A percentile compares a stretch with the other conserved stretches of the same genome.
These are phyloP conservation scores for Aspiorhynchus laticeps DNA, from an alignment of 2,113 vertebrate genomes.

Conservation along the genomic window DNA sequence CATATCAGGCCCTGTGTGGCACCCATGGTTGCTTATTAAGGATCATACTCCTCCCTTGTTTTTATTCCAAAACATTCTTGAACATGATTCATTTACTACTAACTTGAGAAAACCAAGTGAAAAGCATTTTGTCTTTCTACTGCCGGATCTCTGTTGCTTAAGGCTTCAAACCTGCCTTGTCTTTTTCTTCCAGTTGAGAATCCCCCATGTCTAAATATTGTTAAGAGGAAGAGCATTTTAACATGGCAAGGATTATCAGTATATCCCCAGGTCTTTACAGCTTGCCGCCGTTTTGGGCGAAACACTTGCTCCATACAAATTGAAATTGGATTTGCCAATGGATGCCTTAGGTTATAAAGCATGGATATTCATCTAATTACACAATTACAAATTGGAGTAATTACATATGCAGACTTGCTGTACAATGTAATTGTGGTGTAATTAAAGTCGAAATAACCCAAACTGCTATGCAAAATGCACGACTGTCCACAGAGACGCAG, in stretches of 20 bases:
- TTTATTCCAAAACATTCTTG: background rate
- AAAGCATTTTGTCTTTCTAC: conserved; percentile 63
- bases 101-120: conserved; percentile 46
- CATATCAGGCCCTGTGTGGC: background rate
- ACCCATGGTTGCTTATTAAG: background rate
- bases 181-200: conserved; percentile 70
- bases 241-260: conserved; percentile 76
- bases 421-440: conserved; percentile 81
- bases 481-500: background rate
- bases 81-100: background rate
- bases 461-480: conserved; percentile 45
- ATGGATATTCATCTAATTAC: conserved; percentile 83
- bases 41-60: background rate
- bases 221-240: conserved; percentile 70
- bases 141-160: conserved; percentile 52
- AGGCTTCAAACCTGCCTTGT: conserved; percentile 63
- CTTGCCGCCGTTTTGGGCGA: conserved; percentile 75
- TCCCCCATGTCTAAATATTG: conserved; percentile 70
- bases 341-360: conserved; percentile 82
- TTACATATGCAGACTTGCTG: conserved; percentile 79
- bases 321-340: conserved; percentile 82
- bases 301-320: conserved; percentile 78
- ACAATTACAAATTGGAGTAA: conserved; percentile 76
- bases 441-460: conserved; percentile 76
- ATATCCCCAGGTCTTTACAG: conserved; percentile 75